Percentiles rank a stretch among this genome's conserved stretches.
phyloP scores from a whole-genome alignment of 2,797 vertebrate species.

The Enteromius argenteus region DNA sequence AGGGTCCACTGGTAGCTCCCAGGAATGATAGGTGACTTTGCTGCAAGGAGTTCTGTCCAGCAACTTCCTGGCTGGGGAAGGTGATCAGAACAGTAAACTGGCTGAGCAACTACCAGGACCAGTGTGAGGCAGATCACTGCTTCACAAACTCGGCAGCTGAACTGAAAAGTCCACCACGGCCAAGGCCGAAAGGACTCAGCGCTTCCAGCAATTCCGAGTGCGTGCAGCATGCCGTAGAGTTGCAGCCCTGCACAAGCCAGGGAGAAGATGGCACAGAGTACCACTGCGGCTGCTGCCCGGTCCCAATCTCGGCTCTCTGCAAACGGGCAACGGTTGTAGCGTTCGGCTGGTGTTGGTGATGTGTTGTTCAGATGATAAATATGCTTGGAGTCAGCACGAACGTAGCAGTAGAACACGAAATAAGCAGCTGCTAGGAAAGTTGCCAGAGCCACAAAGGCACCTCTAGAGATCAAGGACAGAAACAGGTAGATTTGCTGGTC shows the following conservation, averaged over 20 bases:
- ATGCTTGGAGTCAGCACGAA: constrained; percentile 82
- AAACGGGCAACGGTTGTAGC: constrained; percentile 85
- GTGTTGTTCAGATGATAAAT: constrained; percentile 85
- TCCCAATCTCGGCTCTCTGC: constrained; percentile 84
- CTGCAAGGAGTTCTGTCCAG: constrained; percentile 81
- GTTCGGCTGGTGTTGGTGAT: constrained; percentile 81
- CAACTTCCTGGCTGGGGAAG: constrained; percentile 78
- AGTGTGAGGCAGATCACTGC: constrained; percentile 86
- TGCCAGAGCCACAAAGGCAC: constrained; percentile 84
- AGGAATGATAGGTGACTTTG: constrained; percentile 83
- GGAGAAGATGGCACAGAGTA: constrained; percentile 83
- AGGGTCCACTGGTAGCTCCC: constrained; percentile 84
- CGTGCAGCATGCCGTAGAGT: constrained; percentile 86
- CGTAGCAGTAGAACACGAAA: constrained; percentile 85
- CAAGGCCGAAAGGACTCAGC: constrained; percentile 83
- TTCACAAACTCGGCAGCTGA: constrained; percentile 87
- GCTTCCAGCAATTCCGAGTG: constrained; percentile 82
- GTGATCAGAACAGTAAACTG: constrained; percentile 81
- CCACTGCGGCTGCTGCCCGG: constrained; percentile 81
- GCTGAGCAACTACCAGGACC: constrained; percentile 85
- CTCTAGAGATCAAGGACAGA: constrained; percentile 83
- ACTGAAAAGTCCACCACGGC: constrained; percentile 92
- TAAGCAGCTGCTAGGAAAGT: constrained; percentile 83
- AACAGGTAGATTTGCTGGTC: constrained; percentile 83
- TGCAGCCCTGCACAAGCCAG: constrained; percentile 87